These are phyloP conservation scores for Bellardia bayeri DNA, from an alignment of 2,888 invertebrate species.

Conservation along the genomic window DNA sequence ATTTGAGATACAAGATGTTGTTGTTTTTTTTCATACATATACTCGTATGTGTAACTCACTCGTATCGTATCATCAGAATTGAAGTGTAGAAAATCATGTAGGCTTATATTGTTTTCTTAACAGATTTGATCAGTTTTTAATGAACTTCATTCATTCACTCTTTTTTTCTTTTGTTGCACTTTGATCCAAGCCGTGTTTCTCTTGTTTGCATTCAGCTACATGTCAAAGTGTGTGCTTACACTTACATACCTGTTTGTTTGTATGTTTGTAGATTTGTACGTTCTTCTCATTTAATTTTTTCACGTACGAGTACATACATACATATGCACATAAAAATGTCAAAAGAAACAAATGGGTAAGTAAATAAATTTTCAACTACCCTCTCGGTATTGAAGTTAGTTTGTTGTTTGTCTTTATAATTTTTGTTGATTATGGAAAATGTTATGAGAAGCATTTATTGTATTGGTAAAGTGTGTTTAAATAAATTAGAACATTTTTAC, in stretches of 20 bases:
- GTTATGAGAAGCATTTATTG: not conserved
- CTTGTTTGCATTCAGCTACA: constrained; percentile 21
- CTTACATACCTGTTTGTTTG: not conserved
- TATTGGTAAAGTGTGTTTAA: not conserved
- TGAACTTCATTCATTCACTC: constrained; percentile 83
- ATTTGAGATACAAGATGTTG: constrained; percentile 28
- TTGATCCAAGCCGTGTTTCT: constrained; percentile 66
- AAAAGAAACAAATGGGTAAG: constrained; percentile 42
- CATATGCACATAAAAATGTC: constrained; percentile 66
- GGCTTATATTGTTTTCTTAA: constrained; percentile 73
- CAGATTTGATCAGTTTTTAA: constrained; percentile 83
- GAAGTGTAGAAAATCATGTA: constrained; percentile 69
- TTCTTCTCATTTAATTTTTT: constrained; percentile 54
- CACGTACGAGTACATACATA: constrained; percentile 52
- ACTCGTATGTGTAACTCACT: not conserved
- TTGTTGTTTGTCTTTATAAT: constrained; percentile 21
- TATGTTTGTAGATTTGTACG: constrained; percentile 14
- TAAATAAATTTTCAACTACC: constrained; percentile 64
- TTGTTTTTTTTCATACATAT: not conserved
- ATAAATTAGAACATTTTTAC: constrained; percentile 10
- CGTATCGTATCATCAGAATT: constrained; percentile 20
- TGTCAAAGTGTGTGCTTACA: constrained; percentile 21
- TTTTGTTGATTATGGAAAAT: not conserved
- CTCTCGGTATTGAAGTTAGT: constrained; percentile 18
- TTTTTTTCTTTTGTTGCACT: constrained; percentile 52